These are phyloP conservation scores for Euglossa dilemma DNA, from an alignment of 1,140 invertebrate genomes.

Conservation along the genomic window DNA sequence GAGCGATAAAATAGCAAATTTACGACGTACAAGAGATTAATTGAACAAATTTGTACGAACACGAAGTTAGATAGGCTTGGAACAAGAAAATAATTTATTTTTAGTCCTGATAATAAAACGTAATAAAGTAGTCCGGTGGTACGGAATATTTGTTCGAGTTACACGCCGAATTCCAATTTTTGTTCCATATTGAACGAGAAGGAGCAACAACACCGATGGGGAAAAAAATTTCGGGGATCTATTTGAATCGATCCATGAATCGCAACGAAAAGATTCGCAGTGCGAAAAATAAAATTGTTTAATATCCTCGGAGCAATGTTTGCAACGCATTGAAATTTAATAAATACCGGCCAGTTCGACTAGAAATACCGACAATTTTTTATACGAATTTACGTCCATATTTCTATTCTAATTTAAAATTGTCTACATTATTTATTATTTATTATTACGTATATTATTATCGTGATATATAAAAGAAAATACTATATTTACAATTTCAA, in stretches of 20 bases:
- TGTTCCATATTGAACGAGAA: background rate
- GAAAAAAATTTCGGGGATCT: background rate
- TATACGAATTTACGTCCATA: background rate
- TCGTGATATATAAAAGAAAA: too few relatives aligned
- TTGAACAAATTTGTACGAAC: background rate
- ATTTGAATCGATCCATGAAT: background rate
- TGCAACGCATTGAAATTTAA: background rate
- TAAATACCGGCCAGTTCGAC: background rate
- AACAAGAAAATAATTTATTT: background rate
- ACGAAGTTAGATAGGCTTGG: too few relatives aligned
- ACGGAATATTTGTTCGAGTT: background rate
- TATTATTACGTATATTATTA: too few relatives aligned
- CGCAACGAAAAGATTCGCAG: background rate
- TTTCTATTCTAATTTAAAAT: too few relatives aligned
- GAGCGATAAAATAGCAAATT: background rate
- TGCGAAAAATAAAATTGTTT: background rate
- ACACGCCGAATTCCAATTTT: background rate
- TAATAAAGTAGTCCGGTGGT: background rate
- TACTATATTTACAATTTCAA: too few relatives aligned
- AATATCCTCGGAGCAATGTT: background rate
- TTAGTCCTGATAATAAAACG: background rate
- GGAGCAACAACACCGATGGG: background rate
- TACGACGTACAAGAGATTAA: background rate
- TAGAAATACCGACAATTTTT: background rate
- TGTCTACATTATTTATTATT: too few relatives aligned